Evolutionary conservation across 1,140 invertebrate genomes (phyloP).

Genomic region (Galleria mellonella): DNA sequence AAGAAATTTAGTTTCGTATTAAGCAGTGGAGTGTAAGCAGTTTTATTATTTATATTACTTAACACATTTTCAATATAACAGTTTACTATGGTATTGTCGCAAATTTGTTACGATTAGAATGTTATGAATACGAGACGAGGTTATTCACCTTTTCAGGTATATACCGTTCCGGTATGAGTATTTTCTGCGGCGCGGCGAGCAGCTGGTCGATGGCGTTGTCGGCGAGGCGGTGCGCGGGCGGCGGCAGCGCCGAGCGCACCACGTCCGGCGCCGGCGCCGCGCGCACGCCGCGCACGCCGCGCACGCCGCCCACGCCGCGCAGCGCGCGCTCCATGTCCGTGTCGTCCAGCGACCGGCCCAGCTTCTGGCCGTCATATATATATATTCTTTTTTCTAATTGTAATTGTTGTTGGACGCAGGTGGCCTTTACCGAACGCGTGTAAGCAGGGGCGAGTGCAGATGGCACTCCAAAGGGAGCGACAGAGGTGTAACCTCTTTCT

Average conservation of each 20-base stretch:
- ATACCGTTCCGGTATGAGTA: slow-evolving; percentile 92
- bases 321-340: slow-evolving; percentile 89
- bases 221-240: slow-evolving; percentile 64
- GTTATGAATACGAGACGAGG: not conserved
- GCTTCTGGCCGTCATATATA: slow-evolving; percentile 24
- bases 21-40: too few species aligned
- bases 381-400: too few species aligned
- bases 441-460: too few species aligned
- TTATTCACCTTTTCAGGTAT: slow-evolving; percentile 86
- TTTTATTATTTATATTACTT: too few species aligned
- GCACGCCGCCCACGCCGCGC: slow-evolving; percentile 72
- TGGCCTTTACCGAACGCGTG: too few species aligned
- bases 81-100: too few species aligned
- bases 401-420: too few species aligned
- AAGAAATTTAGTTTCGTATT: too few species aligned
- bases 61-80: too few species aligned
- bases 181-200: slow-evolving; percentile 90
- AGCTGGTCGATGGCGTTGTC: slow-evolving; percentile 91
- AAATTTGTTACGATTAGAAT: too few species aligned
- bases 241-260: slow-evolving; percentile 84
- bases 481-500: too few species aligned
- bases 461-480: too few species aligned
- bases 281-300: slow-evolving; percentile 62
- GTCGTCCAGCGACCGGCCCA: slow-evolving; percentile 84
- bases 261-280: slow-evolving; percentile 78